Evolutionary conservation across 2,113 vertebrate species (phyloP), one percentile per base, ranked within the genome.

Genomic region (Brachirus orientalis): DNA sequence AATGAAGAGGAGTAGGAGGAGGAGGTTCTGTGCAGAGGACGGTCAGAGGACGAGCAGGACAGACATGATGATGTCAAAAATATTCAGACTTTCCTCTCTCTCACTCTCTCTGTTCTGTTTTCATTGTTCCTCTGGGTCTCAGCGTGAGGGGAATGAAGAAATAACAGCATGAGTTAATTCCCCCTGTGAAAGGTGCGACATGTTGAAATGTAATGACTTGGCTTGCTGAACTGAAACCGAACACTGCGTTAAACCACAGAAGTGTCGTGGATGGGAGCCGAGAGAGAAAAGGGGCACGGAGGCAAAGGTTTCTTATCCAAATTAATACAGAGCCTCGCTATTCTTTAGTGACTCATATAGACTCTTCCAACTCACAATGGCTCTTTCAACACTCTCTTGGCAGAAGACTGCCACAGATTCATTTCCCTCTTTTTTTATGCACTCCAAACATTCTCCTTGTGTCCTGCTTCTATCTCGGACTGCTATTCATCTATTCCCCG

Each of bases 121-220:
- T n/a, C n/a, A n/a, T n/a, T n/a, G n/a, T n/a, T n/a, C n/a, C n/a
- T n/a, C n/a, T n/a, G n/a, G n/a, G n/a, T n/a, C n/a, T n/a, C n/a
- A n/a, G n/a, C n/a, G n/a, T n/a, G n/a, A n/a, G n/a, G n/a, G n/a
- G 87, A 89, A 90, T 87, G 81, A 87, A 82, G 83, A 88, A 88
- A 84, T 85, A 75, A 86, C 80, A 79, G 81, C 69, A 54, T 53
- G 63, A 56, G 85, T 81, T 89, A 90, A 90, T 90, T 90, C 70
- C 74, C n/a, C 74, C 69, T 81, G 16, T 19, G 79, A 90, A 90
- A 90, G 90, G 88, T 90, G 86, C 77, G 75, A 89, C 83, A 77
- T 86, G 90, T 84, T 84, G 82, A 84, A 90, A 92, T 87, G 91
- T 89, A 91, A 92, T 92, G 91, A 92, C 91, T 87, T 89, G 90